Percentiles rank a stretch among this genome's conserved stretches.
Conservation (phyloP, 2,888 invertebrate genomes). For the Eupithecia dodoneata region DNA sequence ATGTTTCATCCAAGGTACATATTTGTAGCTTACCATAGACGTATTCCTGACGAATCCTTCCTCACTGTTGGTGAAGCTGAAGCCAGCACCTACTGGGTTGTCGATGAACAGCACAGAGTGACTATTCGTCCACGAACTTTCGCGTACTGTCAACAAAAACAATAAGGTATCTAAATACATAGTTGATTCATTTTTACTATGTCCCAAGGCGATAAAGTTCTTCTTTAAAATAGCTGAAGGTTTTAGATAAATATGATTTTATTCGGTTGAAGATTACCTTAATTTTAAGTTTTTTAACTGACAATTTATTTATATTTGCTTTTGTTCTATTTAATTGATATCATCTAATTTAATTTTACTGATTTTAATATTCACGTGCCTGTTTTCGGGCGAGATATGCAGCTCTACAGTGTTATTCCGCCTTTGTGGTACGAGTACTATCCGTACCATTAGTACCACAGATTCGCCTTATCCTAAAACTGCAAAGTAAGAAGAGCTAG, state of each 20-base stretch:
- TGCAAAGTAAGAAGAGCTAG: not conserved
- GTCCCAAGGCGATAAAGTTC: too few species aligned
- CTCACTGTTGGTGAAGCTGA: slow-evolving; percentile 84
- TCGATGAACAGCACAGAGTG: slow-evolving; percentile 86
- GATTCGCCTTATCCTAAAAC: not conserved
- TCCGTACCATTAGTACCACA: too few species aligned
- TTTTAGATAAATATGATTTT: too few species aligned
- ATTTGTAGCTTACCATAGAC: slow-evolving; percentile 73
- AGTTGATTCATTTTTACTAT: not conserved
- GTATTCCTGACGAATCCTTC: slow-evolving; percentile 83
- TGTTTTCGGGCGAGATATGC: too few species aligned
- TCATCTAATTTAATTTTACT: too few species aligned
- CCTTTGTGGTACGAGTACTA: too few species aligned
- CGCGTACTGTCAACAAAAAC: slow-evolving; percentile 62
- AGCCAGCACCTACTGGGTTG: slow-evolving; percentile 86
- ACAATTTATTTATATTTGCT: too few species aligned
- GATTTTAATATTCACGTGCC: too few species aligned
- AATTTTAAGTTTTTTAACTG: too few species aligned
- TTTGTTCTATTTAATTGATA: too few species aligned
- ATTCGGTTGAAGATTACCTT: too few species aligned
- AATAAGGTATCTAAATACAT: not conserved
- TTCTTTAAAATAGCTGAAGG: not conserved
- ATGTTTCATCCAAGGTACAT: not conserved
- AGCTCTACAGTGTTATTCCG: too few species aligned
- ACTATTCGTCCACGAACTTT: slow-evolving; percentile 81